Conservation (phyloP, 2,113 vertebrate genomes). For the Colistium nudipinnis region DNA sequence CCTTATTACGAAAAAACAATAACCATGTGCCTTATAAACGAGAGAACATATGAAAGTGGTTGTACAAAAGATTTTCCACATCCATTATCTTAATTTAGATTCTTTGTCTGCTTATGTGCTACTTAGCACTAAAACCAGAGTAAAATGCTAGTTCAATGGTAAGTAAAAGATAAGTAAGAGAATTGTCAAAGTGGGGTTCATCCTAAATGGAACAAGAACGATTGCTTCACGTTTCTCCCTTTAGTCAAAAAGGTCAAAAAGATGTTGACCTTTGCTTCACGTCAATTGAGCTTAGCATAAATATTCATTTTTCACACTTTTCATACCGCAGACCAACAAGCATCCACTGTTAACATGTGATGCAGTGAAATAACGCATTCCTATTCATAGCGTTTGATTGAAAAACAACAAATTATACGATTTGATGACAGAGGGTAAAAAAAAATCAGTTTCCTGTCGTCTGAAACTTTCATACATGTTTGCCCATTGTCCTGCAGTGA, state of each 20-base stretch:
- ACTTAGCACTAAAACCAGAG: background rate
- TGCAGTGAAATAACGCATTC: too few species aligned
- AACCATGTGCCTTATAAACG: background rate
- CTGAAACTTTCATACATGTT: background rate
- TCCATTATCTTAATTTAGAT: background rate
- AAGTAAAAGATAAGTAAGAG: background rate
- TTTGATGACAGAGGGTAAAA: background rate
- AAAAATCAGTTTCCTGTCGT: conserved; percentile 5
- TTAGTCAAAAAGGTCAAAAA: background rate
- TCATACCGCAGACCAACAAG: too few species aligned
- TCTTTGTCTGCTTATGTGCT: background rate
- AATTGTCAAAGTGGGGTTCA: background rate
- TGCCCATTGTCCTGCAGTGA: background rate
- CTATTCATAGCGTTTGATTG: too few species aligned
- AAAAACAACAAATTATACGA: too few species aligned
- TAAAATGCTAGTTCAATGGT: background rate
- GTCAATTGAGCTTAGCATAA: too few species aligned
- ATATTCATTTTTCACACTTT: too few species aligned
- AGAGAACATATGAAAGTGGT: too few species aligned
- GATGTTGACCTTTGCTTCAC: too few species aligned
- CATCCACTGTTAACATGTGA: too few species aligned
- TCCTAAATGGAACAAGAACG: background rate
- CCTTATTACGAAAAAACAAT: too few species aligned
- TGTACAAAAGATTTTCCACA: background rate
- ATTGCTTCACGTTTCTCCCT: background rate